Conservation (phyloP, 2,113 vertebrate species). For the Corythaixoides concolor region DNA sequence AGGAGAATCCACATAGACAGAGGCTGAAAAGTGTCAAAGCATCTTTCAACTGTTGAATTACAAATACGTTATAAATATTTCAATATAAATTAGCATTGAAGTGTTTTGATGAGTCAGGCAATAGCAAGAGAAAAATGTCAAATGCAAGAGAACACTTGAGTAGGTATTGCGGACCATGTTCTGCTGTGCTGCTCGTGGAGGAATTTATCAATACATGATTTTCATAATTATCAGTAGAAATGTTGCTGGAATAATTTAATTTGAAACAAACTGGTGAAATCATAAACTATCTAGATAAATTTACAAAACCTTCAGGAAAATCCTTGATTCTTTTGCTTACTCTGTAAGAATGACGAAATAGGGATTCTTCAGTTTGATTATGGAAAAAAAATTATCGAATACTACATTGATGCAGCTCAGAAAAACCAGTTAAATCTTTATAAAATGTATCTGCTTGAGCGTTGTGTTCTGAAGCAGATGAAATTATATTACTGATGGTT, state of each 20-base stretch:
- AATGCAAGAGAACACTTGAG: not conserved
- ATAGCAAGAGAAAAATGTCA: not conserved
- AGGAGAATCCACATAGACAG: fast-evolving
- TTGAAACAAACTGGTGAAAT: not conserved
- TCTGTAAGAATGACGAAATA: not conserved
- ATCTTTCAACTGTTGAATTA: not conserved
- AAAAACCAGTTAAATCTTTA: fast-evolving
- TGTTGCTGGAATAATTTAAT: not conserved
- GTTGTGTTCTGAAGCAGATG: not conserved
- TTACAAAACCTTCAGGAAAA: not conserved
- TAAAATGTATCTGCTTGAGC: not conserved
- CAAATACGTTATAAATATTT: not conserved
- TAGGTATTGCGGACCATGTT: not conserved
- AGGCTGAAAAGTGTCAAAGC: not conserved
- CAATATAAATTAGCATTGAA: not conserved
- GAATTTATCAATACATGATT: too few relatives aligned
- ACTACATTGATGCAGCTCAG: not conserved
- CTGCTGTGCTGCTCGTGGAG: not conserved
- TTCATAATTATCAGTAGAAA: not conserved
- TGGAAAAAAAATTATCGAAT: not conserved
- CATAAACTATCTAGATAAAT: not conserved
- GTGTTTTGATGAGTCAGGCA: not conserved
- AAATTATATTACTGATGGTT: not conserved
- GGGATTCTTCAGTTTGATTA: not conserved
- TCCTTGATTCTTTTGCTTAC: not conserved